Evolutionary conservation across 2,888 invertebrate genomes (phyloP).

Genomic region (Napeogenes inachia): DNA sequence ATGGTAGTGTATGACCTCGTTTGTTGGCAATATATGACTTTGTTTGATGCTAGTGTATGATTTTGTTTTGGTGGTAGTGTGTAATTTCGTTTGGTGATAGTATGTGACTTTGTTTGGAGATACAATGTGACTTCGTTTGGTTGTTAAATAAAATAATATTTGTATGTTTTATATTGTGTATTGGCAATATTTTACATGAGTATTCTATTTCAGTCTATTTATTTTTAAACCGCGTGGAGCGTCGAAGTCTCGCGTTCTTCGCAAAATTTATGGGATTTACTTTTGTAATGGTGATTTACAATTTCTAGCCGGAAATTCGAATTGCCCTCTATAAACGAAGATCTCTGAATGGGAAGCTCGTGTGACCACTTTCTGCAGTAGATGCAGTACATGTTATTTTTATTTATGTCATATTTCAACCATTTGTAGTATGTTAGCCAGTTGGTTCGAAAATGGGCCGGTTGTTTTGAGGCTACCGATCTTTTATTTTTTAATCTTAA

Average conservation of each 20-base stretch:
- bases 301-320: slow-evolving; percentile 60
- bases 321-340: slow-evolving; percentile 88
- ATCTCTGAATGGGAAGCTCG: slow-evolving; percentile 82
- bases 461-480: slow-evolving; percentile 50
- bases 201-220: too few relatives aligned
- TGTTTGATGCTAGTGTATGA: too few relatives aligned
- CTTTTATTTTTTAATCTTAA: background rate
- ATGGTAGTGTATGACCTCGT: too few relatives aligned
- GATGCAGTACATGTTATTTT: slow-evolving; percentile 84
- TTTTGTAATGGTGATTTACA: slow-evolving; percentile 87
- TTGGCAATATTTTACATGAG: too few relatives aligned
- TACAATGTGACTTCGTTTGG: too few relatives aligned
- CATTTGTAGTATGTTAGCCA: slow-evolving; percentile 85
- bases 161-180: too few relatives aligned
- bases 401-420: slow-evolving; percentile 82
- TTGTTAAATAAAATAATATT: too few relatives aligned
- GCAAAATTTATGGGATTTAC: slow-evolving; percentile 85
- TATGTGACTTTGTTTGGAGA: too few relatives aligned
- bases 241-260: slow-evolving; percentile 57
- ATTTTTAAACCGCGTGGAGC: slow-evolving; percentile 15
- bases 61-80: too few relatives aligned
- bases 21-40: too few relatives aligned
- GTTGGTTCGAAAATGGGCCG: slow-evolving; percentile 81
- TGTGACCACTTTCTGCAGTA: slow-evolving; percentile 85
- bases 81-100: too few relatives aligned